Conservation (phyloP, 2,113 vertebrate genomes). For the Chauna torquata region DNA sequence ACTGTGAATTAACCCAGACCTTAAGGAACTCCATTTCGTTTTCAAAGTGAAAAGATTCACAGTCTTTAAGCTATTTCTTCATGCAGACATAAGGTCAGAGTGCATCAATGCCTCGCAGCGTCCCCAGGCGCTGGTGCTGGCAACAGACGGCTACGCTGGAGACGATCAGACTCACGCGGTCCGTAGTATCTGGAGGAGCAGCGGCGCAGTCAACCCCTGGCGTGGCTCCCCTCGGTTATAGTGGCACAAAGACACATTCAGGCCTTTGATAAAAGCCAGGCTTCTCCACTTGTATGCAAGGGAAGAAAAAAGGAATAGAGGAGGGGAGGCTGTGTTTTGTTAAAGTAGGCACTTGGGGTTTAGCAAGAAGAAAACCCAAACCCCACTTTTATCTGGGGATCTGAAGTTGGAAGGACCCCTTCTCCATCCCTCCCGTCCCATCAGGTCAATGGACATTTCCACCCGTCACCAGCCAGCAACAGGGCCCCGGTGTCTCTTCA, state of each 20-base stretch:
- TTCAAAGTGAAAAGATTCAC: background rate
- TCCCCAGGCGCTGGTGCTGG: fast-evolving
- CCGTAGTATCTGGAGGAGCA: background rate
- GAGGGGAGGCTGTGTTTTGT: background rate
- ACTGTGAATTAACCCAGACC: background rate
- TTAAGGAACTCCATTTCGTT: background rate
- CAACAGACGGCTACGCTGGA: background rate
- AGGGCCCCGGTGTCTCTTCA: background rate
- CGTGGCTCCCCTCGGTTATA: background rate
- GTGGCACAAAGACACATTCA: constrained; percentile 22
- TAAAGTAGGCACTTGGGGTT: background rate
- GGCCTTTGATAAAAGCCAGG: constrained; percentile 55
- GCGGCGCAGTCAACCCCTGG: background rate
- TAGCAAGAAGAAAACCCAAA: background rate
- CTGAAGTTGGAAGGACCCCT: background rate
- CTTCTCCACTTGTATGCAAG: background rate
- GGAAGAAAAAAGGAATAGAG: background rate
- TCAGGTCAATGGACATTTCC: background rate
- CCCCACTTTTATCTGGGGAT: background rate
- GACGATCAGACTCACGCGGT: background rate
- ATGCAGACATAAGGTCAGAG: background rate
- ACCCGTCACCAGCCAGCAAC: fast-evolving
- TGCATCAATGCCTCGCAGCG: background rate
- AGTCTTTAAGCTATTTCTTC: background rate
- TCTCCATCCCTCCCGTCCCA: background rate